Percentiles rank a stretch among this genome's conserved stretches.
phyloP scores from a whole-genome alignment of 2,113 vertebrate genomes.

The Dicrurus megarhynchus region DNA sequence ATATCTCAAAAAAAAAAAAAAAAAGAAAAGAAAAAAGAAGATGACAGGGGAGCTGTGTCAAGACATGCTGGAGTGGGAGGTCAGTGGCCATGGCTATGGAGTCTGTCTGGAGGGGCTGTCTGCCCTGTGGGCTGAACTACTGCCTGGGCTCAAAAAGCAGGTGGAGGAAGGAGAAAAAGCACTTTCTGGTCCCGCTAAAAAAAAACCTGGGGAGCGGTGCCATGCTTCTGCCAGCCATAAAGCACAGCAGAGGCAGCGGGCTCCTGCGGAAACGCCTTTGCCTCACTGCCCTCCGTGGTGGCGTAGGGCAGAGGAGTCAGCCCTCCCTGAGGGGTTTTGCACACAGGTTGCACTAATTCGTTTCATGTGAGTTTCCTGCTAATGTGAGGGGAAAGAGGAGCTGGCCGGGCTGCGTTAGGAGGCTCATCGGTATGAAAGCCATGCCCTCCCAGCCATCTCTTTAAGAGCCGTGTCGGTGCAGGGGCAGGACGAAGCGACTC shows the following conservation, averaged over 20 bases:
- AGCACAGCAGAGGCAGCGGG: rapidly evolving
- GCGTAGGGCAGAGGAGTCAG: background rate
- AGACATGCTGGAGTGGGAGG: background rate
- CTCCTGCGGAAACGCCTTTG: background rate
- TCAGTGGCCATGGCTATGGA: background rate
- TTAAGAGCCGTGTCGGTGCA: background rate
- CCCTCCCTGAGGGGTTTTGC: background rate
- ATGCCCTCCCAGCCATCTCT: background rate
- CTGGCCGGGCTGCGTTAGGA: background rate
- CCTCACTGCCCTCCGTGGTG: background rate
- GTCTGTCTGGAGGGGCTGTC: background rate
- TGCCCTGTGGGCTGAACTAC: background rate
- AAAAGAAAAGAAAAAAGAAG: too few species aligned
- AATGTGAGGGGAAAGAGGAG: background rate
- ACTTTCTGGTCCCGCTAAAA: background rate
- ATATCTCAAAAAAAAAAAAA: rapidly evolving
- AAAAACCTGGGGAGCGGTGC: rapidly evolving
- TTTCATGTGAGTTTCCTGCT: background rate
- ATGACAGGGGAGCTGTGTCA: background rate
- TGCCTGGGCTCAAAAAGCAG: background rate
- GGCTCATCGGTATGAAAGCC: background rate
- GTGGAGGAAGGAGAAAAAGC: background rate
- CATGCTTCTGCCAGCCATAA: background rate
- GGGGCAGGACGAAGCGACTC: background rate
- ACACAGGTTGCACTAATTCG: background rate